Evolutionary conservation across 2,888 invertebrate genomes (phyloP), one percentile per base, ranked within the genome.

Genomic region (Calameuta pallipes): DNA sequence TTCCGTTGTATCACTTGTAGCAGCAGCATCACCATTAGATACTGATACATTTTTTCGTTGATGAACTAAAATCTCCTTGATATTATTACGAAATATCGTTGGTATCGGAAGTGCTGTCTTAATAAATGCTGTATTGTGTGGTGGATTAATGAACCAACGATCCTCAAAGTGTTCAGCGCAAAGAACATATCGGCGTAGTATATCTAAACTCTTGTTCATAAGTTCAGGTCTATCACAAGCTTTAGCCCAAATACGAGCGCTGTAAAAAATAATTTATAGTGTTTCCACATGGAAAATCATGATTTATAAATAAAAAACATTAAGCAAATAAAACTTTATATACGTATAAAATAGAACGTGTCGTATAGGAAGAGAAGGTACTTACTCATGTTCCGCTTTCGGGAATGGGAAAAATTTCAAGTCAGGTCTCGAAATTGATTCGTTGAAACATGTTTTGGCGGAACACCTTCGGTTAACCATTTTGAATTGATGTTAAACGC

Each of bases 91-190:
- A 37, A 74, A 74, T 36, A 74, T 74, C 30, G 36, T 35, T 36
- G 74, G 74, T 30, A 74, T 36, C 13, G 74, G 74, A 33, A 33
- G 31, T 36, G 33, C 36, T 36, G 30, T 33, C 12, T 74, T 74
- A 36, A 78, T 75, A 69, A 82, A 81, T 13, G 74, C 36, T 30
- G 81, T 82, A 36, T 80, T 81, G 70, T 78, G 79, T 35, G 79
- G 75, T 30, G 82, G 80, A 56, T 82, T 81, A 15, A 80, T 41
- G 41, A 82, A 82, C 75, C 81, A 81, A 68, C 75, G 75, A n/a
- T 76, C 69, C 75, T 82, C 82, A 80, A 82, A 82, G 73, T 82
- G 82, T 56, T 82, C 81, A 30, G 82, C 82, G 71, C 81, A 82
- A 1, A 82, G 56, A 33, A 80, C 33, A 75, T 80, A 79, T 74